Evolutionary conservation across 2,888 invertebrate genomes (phyloP).

Genomic region (Punctoribates punctum): DNA sequence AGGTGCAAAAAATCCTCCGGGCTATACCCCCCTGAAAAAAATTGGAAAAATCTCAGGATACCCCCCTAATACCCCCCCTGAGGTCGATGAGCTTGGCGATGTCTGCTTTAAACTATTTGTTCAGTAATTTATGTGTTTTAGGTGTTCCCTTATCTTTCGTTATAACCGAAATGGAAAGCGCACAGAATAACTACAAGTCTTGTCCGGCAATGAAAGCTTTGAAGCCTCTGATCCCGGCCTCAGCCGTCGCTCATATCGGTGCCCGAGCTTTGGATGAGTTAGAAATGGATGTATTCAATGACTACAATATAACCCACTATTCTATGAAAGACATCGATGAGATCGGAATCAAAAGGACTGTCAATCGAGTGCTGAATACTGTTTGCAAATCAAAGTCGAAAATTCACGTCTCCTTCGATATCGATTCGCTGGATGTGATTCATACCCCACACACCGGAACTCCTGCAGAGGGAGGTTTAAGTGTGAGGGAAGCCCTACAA

Average conservation of each 20-base stretch:
- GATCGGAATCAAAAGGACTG: conserved; percentile 71
- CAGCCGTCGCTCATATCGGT: conserved; percentile 70
- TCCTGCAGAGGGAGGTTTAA: conserved; percentile 76
- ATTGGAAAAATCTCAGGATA: too few species aligned
- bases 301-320: conserved; percentile 72
- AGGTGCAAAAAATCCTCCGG: too few species aligned
- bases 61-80: too few species aligned
- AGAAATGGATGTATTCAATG: conserved; percentile 72
- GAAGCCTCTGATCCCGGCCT: conserved; percentile 34
- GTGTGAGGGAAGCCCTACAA: conserved; percentile 73
- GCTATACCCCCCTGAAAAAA: too few species aligned
- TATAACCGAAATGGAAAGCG: conserved; percentile 59
- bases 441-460: conserved; percentile 82
- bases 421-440: conserved; percentile 76
- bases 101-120: too few species aligned
- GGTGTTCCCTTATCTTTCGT: conserved; percentile 75
- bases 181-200: conserved; percentile 54
- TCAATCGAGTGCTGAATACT: conserved; percentile 66
- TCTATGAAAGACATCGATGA: conserved; percentile 79
- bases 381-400: conserved; percentile 61
- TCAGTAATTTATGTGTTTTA: too few species aligned
- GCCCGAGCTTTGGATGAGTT: conserved; percentile 77
- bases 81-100: too few species aligned
- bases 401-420: conserved; percentile 87
- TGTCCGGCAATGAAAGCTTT: not conserved